Base-by-base conservation (phyloP, 2,888 invertebrate genomes). In the Drosophila parthenogenetica region DNA sequence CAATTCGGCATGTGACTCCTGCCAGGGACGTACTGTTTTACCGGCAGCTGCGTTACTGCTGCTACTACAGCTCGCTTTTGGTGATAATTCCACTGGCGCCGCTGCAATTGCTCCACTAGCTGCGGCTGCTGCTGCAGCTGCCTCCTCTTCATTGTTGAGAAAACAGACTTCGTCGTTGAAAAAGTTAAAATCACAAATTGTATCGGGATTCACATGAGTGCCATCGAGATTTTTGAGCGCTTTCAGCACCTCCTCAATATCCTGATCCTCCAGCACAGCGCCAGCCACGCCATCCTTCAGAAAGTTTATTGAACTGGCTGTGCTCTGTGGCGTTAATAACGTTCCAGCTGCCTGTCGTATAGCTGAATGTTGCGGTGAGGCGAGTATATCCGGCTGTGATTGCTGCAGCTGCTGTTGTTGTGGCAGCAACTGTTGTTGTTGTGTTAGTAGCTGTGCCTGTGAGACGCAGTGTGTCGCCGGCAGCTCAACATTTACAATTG, bases 141-240 rank as follows among this genome's bases (percentile, higher is more conserved):
- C 37, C 0, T 77, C 79, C 53, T 79, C 79, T 46, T 71, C 77
- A 17, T 68, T 84, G 51, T 76, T 83, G 25, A 88, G 78, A 46
- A 90, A 90, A 53, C 79, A 81, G n/a, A 80, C 89, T 19, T 91
- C 91, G 62, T 91, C 91, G 63, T 84, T 90, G 29, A 92, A 89
- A 57, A 91, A 87, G 74, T 90, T 92, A 29, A 92, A 87, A 72
- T 92, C 92, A 72, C 91, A 91, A 29, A 92, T 84, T 37, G 90
- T 86, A 66, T 91, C 91, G 25, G 86, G 64, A 68, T 83, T 87
- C 8, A 80, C 86, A 19, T 78, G 68, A 4, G 74, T 86, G 32
- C 83, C 78, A 81, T 96, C 96, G 78, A 96, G 94, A 7, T 95
- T 95, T 91, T 96, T 96, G 49, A 97, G 95, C 3, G 95, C 96